These are phyloP conservation scores for Alces alces DNA, from an alignment of 2,113 vertebrate species.

Conservation along the genomic window DNA sequence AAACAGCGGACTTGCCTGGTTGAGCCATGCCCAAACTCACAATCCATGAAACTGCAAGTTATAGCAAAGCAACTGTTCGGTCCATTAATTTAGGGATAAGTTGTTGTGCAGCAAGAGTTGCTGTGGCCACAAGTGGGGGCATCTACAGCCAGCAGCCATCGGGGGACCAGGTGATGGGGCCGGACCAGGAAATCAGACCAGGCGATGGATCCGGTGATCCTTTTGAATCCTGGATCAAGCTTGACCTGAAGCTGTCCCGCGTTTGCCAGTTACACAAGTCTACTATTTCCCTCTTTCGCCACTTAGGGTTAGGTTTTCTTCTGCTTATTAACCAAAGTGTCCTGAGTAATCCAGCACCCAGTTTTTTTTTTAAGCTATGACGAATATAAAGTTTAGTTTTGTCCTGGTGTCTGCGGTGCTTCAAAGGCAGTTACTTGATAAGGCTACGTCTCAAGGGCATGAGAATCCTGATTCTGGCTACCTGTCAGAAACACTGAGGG, in stretches of 20 bases:
- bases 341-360: not conserved
- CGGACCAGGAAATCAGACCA: not conserved
- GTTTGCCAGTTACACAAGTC: not conserved
- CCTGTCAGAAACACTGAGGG: not conserved
- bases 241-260: not conserved
- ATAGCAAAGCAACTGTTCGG: not conserved
- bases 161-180: not conserved
- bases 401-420: not conserved
- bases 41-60: not conserved
- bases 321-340: not conserved
- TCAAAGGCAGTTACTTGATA: not conserved
- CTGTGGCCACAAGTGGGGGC: fast-evolving
- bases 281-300: not conserved
- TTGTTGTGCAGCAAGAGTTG: not conserved
- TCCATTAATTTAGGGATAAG: not conserved
- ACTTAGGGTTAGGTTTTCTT: not conserved
- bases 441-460: not conserved
- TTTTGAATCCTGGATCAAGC: not conserved
- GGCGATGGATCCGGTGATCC: not conserved
- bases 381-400: not conserved
- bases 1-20: not conserved
- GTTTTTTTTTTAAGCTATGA: not conserved
- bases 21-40: not conserved
- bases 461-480: not conserved
- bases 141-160: not conserved